Evolutionary conservation across 2,113 vertebrate species (phyloP), one percentile per base, ranked within the genome.

Genomic region (Delphinapterus leucas): DNA sequence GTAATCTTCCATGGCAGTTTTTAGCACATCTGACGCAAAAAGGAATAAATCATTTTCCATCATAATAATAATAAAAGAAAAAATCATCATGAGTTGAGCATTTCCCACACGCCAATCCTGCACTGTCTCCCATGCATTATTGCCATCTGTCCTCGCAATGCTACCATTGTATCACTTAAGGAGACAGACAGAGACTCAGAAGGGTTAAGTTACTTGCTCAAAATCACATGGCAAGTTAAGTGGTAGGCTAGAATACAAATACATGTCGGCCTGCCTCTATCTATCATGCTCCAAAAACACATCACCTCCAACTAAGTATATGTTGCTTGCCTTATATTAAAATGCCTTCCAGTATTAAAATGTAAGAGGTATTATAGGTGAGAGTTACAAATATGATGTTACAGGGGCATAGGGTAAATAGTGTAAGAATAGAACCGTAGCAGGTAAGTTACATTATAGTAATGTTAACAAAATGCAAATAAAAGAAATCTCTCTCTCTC

Each of bases 11-110:
- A 36, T 6, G 33, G 73, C 82, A 93, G 91, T 94, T 95, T 95
- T 96, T 60, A 97, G 93, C 96, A 93, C 47, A 95, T 96, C 55
- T 80, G 95, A 96, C 0, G 23, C 63, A 93, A 68, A 97, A 96
- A 79, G 76, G 41, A 74, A 91, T 92, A 97, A 94, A 93, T 96
- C 49, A 74, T 65, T 91, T 88, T 94, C 86, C 49, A 76, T 90
- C 53, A 71, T 70, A 73, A 93, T 60, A 25, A 53, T 12, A 41
- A 77, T 83, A 63, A 94, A 95, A 95, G 47, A 63, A 31, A 67
- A 95, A 63, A 25, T 31, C 41, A 53, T 63, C 41, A 36, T 10
- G 67, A 93, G 65, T 3, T 70, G 49, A 81, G 84, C 26, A 12
- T n/a, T 44, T 33, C 85, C 44, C 68, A 15, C 10, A 17, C 8